A percentile compares a stretch with the other conserved stretches of the same genome.
Conservation (phyloP, 1,140 invertebrate genomes). For the Oscheius sp. region DNA sequence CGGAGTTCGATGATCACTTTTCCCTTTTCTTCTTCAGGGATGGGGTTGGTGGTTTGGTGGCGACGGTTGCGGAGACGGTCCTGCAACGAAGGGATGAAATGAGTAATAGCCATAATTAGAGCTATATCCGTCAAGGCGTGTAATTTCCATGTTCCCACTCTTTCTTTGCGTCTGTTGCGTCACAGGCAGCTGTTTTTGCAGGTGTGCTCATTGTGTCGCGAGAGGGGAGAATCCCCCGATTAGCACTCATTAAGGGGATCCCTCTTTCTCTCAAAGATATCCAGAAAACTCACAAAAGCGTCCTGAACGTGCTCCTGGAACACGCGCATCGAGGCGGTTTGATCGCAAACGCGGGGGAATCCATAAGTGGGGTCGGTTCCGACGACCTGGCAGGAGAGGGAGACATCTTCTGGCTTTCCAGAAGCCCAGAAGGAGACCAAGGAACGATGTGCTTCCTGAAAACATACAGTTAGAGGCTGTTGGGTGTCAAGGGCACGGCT, state of each 20-base stretch:
- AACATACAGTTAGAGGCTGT: too few relatives aligned
- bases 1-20: conserved; percentile 27
- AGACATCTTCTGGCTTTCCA: conserved; percentile 36
- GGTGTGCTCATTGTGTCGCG: background rate
- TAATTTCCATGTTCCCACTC: background rate
- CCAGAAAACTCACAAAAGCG: background rate
- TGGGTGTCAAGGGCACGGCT: background rate
- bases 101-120: too few relatives aligned
- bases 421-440: conserved; percentile 38
- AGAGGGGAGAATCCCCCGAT: too few relatives aligned
- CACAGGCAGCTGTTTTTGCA: background rate
- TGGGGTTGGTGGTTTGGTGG: conserved; percentile 8
- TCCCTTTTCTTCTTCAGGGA: conserved; percentile 6
- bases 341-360: conserved; percentile 46
- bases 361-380: conserved; percentile 43
- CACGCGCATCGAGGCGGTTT: conserved; percentile 28
- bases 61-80: conserved; percentile 21
- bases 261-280: too few relatives aligned
- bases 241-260: too few relatives aligned
- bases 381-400: conserved; percentile 32
- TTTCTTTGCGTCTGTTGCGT: background rate
- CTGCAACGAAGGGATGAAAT: too few relatives aligned
- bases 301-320: conserved; percentile 20
- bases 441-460: conserved; percentile 32
- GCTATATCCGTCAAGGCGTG: background rate